A percentile compares a stretch with the other conserved stretches of the same genome.
Conservation (phyloP, 2,113 vertebrate genomes). For the Phrynocephalus versicolor region DNA sequence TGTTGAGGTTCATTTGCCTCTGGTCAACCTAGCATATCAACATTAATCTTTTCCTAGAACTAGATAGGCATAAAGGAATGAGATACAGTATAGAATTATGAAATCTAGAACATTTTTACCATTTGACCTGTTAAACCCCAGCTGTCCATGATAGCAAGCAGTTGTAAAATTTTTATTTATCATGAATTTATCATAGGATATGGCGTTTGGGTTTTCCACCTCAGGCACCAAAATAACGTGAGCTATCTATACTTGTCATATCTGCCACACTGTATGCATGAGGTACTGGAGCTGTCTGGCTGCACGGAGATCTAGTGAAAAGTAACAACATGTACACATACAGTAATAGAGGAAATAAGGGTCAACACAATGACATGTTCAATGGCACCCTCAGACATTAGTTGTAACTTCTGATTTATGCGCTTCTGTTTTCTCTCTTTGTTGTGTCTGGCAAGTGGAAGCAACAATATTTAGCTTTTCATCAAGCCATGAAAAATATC, state of each 20-base stretch:
- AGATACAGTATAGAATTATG: not conserved
- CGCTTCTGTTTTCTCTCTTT: not conserved
- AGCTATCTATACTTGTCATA: not conserved
- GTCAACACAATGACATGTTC: not conserved
- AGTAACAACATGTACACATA: not conserved
- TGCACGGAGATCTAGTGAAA: not conserved
- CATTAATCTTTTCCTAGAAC: not conserved
- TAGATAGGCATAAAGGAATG: not conserved
- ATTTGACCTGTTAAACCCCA: not conserved
- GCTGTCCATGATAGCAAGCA: not conserved
- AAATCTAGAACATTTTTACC: not conserved
- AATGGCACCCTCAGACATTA: not conserved
- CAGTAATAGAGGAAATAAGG: not conserved
- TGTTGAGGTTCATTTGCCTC: no score
- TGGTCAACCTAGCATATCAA: not conserved
- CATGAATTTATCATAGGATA: not conserved
- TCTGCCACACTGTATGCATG: not conserved
- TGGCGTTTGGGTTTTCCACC: not conserved
- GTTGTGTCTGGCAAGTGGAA: not conserved
- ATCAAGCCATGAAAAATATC: not conserved
- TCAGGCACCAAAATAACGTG: not conserved
- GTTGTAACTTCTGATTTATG: slow-evolving; percentile 1
- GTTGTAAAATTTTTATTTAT: not conserved
- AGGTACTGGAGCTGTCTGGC: not conserved
- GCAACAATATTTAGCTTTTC: not conserved